Base-by-base conservation (phyloP, 2,113 vertebrate species). In the Alces alces region DNA sequence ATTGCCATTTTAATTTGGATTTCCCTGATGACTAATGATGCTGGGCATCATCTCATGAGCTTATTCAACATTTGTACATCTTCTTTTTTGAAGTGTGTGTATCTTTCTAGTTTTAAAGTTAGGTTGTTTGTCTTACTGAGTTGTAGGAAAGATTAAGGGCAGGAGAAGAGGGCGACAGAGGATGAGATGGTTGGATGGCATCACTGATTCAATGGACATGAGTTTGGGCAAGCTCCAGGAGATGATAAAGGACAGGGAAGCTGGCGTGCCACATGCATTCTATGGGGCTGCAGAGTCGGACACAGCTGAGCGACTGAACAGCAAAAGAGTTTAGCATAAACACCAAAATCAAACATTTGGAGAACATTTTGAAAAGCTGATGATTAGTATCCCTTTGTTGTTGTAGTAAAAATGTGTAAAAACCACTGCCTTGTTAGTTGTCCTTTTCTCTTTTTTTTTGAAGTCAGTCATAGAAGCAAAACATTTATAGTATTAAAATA, bases 401-500 rank as follows among this genome's bases (percentile, higher is more conserved):
- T 80, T 93, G 27, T 88, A 90, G 43, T 95, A 66, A 70, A 93
- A 80, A 50, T 83, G 54, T 27, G 8, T 78, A 27, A 82, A 93
- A 96, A 91, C 23, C 16, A 15, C 73, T 12, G 25, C 73, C 14
- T 87, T 0, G 87, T 15, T 79, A 30, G 17, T 60, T 25, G 82
- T 64, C 76, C 58, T n/a, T 82, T 82, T 10, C 96, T 47, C 82
- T 66, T 78, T 88, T 66, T 66, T 93, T 95, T 89, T 45, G 6
- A 97, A 95, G n/a, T 17, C 33, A 82, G 11, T 60, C 30, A 57
- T 88, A n/a, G 28, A 93, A 39, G 80, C 79, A 52, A 55, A 83
- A 55, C n/a, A 90, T 88, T 85, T 96, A 55, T 39, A 78, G 7
- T 3, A 12, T 93, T 93, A 55, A 96, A 96, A 58, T 98, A 58